Evolutionary conservation across 2,797 vertebrate genomes (phyloP).

Genomic region (Hemibagrus guttatus): DNA sequence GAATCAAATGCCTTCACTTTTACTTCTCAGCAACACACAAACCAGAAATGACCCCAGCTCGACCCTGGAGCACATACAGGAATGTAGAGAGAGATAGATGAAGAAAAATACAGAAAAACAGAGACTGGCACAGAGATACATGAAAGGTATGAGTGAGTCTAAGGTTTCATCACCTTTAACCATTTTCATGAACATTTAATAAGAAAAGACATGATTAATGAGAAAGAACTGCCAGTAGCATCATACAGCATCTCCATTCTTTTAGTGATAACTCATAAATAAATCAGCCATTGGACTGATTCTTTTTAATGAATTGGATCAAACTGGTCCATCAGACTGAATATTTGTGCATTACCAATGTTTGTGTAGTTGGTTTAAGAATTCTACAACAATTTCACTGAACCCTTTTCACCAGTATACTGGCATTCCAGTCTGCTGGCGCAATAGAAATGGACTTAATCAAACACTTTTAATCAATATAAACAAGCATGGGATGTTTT

Average conservation of each 20-base stretch:
- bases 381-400: too few species aligned
- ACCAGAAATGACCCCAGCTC: background rate
- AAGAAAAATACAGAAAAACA: background rate
- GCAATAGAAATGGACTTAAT: too few species aligned
- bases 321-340: background rate
- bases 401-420: too few species aligned
- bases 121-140: background rate
- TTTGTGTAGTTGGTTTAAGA: background rate
- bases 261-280: background rate
- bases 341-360: background rate
- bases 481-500: too few species aligned
- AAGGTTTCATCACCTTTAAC: conserved; percentile 3
- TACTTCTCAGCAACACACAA: background rate
- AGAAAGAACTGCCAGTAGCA: background rate
- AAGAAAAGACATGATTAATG: conserved; percentile 10
- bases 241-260: background rate
- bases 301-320: background rate
- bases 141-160: background rate
- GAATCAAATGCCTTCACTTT: background rate
- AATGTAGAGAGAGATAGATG: background rate
- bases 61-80: too few species aligned
- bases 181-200: background rate
- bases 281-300: background rate
- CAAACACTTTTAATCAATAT: too few species aligned
- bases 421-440: too few species aligned